A percentile compares a stretch with the other conserved stretches of the same genome.
phyloP scores from a whole-genome alignment of 2,888 invertebrate species.

The Cosmia pyralina region DNA sequence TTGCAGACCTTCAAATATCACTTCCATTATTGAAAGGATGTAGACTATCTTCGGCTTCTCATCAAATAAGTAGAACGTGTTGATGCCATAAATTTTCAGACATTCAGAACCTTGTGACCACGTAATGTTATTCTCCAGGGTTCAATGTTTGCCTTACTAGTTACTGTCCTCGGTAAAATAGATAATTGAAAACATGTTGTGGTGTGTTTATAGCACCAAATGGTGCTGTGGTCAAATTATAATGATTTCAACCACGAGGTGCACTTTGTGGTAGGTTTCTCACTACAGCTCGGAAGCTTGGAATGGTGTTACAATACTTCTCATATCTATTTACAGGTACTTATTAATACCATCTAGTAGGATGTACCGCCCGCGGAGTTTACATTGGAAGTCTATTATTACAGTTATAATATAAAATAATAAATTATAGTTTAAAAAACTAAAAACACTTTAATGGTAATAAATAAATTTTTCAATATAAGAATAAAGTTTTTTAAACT shows the following conservation, averaged over 20 bases:
- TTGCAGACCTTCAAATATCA: neutral
- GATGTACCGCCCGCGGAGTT: neutral
- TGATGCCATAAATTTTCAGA: neutral
- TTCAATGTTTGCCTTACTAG: neutral
- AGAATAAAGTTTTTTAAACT: too few species aligned
- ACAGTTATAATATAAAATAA: neutral
- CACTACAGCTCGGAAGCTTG: constrained; percentile 20
- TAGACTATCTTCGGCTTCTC: too few species aligned
- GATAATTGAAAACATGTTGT: constrained; percentile 43
- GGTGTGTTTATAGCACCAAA: constrained; percentile 24
- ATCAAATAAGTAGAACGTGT: neutral
- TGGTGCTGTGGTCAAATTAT: constrained; percentile 44
- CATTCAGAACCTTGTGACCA: neutral
- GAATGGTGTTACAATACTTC: constrained; percentile 6
- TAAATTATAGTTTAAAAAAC: too few species aligned
- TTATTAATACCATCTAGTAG: neutral
- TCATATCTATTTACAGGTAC: neutral
- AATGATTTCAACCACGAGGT: constrained; percentile 42
- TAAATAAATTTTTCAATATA: too few species aligned
- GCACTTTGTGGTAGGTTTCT: constrained; percentile 45
- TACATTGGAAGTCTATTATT: neutral
- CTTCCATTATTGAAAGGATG: neutral
- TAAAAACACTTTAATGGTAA: too few species aligned
- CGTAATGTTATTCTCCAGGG: neutral
- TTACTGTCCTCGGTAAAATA: constrained; percentile 13